Base-by-base conservation (phyloP, 2,888 invertebrate genomes). In the Leptogaster cylindrica region DNA sequence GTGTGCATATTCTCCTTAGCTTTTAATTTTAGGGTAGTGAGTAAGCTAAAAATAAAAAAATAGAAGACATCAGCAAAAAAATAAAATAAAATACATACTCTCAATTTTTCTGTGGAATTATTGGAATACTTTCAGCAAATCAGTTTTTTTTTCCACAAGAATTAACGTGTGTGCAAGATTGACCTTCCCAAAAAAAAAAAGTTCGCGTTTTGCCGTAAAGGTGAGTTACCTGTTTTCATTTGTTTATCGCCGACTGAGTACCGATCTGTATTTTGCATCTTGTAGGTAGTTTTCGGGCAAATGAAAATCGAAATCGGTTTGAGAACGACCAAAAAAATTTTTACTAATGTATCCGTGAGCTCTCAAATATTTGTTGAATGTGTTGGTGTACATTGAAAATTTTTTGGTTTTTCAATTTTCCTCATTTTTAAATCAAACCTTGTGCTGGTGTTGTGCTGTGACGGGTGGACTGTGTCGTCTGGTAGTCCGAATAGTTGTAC, bases 1-100 rank as follows among this genome's bases (percentile, higher is more conserved):
- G 61, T 61, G 61, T 61, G 61, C 28, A 6, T 39, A 61, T 31
- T 41, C 44, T 7, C 12, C 27, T 16, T 41, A 61, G 44, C 61
- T 61, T 61, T 48, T 61, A 61, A 61, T 44, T 61, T 44, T 61
- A 61, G 61, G 61, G 61, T 61, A 27, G 61, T 44, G 61, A 61
- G 61, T 61, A 18, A 44, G 27, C 61, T 61, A 61, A 61, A 61
- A 61, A 61, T 61, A 61, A 44, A 25, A n/a, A n/a, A n/a, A n/a
- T n/a, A n/a, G n/a, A 23, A 51, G 6, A 2, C 10, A 44, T 61
- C 44, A 16, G 27, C 61, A 61, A 61, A 44, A 39, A n/a, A 50
- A 58, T 58, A n/a, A n/a, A n/a, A n/a, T n/a, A n/a, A n/a, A n/a
- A n/a, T n/a, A n/a, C n/a, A n/a, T n/a, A 14, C 12, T 28, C 51